Evolutionary conservation across 2,888 invertebrate species (phyloP), one percentile per base, ranked within the genome.

Genomic region (Odontocerum albicorne): DNA sequence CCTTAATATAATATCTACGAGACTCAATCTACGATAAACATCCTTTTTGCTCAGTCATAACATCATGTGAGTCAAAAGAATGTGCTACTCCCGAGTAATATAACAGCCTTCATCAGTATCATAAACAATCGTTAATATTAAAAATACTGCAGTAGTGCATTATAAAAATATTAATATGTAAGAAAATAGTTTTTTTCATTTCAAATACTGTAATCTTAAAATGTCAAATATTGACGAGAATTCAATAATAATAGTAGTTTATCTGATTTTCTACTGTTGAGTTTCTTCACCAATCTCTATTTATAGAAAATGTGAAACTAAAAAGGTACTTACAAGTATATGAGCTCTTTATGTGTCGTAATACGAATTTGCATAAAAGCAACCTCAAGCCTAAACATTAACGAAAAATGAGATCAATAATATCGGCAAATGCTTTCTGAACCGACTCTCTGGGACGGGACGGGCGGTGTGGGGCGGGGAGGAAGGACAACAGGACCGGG

Each of bases 371-470:
- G 27, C 15, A 22, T 35, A 22, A 16, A 42, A 49, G 36, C 49
- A 49, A 42, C 42, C 20, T 31, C 40, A 20, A 17, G 42, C 40
- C 42, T 49, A 49, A 49, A 33, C 3, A 49, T 39, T 40, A 49
- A 51, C 16, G 33, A 36, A 58, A 55, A 50, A 58, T 58, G 58
- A 58, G 58, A 58, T 58, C 58, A 58, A 50, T 58, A 43, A 54
- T 43, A 36, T 40, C 43, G 31, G 58, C 58, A 54, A 58, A 49
- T 43, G 53, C 51, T 47, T 35, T 38, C 38, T 44, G 51, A 15
- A 20, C 21, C 31, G 39, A 15, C 15, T 19, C 17, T 27, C 32
- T 17, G 31, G 43, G 33, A n/a, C 3, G 45, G 7, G 16, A 43
- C 31, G 43, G 36, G 31, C 19, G 31, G 21, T 17, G 8, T 17